These are phyloP conservation scores for Scotopteryx bipunctaria DNA, from an alignment of 2,888 invertebrate genomes.

Conservation along the genomic window DNA sequence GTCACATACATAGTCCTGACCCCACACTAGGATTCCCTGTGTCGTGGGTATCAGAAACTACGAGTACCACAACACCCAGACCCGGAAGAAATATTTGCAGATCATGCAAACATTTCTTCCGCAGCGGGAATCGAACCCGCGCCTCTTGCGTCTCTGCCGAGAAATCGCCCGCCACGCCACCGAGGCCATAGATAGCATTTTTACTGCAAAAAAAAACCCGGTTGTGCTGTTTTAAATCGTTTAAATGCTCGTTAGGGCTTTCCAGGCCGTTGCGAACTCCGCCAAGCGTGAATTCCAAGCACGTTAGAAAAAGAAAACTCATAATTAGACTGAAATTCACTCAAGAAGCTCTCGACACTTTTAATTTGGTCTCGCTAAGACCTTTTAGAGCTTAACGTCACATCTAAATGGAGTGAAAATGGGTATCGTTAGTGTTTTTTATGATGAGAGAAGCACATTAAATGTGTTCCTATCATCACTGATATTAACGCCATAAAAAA, in stretches of 20 bases:
- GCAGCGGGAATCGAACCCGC: too few species aligned
- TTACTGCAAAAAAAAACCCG: background rate
- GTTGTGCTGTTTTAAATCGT: constrained; percentile 14
- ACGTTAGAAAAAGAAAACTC: constrained; percentile 28
- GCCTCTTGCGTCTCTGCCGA: too few species aligned
- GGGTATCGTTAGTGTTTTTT: background rate
- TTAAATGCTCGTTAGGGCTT: constrained; percentile 26
- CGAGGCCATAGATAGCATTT: too few species aligned
- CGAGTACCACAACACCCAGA: too few species aligned
- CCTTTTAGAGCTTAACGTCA: constrained; percentile 7
- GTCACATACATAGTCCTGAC: too few species aligned
- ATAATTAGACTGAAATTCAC: constrained; percentile 35
- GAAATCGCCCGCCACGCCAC: too few species aligned
- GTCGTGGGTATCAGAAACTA: too few species aligned
- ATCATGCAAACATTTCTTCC: too few species aligned
- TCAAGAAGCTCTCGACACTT: constrained; percentile 30
- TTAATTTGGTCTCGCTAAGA: constrained; percentile 22
- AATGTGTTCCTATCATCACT: background rate
- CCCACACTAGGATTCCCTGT: too few species aligned
- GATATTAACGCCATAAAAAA: too few species aligned
- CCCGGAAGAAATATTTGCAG: too few species aligned
- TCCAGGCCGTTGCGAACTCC: constrained; percentile 6
- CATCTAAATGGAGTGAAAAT: constrained; percentile 8
- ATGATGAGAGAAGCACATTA: background rate
- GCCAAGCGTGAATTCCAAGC: constrained; percentile 21